Evolutionary conservation across 2,113 vertebrate genomes (phyloP).

Genomic region (Lycaon pictus): DNA sequence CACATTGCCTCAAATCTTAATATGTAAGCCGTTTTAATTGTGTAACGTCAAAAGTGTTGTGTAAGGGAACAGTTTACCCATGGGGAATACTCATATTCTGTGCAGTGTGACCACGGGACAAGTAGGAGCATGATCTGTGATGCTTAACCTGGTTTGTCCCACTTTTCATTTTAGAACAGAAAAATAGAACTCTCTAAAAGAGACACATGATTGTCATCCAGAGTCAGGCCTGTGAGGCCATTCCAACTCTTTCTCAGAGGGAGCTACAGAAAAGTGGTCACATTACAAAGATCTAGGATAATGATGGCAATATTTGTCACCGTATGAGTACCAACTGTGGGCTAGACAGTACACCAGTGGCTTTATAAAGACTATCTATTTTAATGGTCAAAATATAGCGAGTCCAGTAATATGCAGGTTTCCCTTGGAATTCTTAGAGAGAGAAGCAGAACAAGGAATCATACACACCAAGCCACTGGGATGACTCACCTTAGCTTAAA

Average conservation of each 20-base stretch:
- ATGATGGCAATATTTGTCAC: not conserved
- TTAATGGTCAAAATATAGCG: not conserved
- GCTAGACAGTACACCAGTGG: not conserved
- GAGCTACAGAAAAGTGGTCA: not conserved
- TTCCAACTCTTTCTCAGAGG: not conserved
- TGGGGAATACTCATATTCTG: not conserved
- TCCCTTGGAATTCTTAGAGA: not conserved
- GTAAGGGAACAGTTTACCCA: constrained; percentile 60
- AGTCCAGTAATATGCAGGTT: not conserved
- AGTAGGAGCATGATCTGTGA: not conserved
- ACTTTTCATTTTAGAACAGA: not conserved
- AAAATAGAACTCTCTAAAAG: not conserved
- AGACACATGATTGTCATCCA: not conserved
- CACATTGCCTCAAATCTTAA: constrained; percentile 85
- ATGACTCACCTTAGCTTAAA: not conserved
- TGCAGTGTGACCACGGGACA: not conserved
- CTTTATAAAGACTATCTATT: not conserved
- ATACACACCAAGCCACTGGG: not conserved
- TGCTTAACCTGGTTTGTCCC: not conserved
- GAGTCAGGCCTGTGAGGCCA: not conserved
- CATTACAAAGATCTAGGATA: not conserved
- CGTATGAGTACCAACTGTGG: not conserved
- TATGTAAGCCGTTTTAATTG: constrained; percentile 79
- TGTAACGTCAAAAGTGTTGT: constrained; percentile 42
- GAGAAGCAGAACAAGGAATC: not conserved